These are phyloP conservation scores for Nysson spinosus DNA, from an alignment of 2,888 invertebrate species.

Conservation along the genomic window DNA sequence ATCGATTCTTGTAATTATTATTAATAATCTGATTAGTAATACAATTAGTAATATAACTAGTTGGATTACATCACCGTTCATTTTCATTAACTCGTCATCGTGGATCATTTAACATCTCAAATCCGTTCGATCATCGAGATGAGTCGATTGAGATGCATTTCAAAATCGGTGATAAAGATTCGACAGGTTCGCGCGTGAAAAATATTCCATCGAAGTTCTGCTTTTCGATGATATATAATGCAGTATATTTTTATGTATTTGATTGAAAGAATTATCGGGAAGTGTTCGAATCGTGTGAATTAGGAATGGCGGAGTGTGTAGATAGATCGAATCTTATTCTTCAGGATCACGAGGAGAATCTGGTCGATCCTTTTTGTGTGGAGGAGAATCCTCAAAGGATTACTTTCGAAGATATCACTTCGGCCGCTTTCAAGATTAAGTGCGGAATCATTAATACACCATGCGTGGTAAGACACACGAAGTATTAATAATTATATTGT, in stretches of 20 bases:
- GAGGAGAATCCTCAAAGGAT: slow-evolving; percentile 85
- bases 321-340: slow-evolving; percentile 22
- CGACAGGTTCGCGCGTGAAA: no score
- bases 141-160: background rate
- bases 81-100: no score
- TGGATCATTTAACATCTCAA: background rate
- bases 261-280: no score
- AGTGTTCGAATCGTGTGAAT: background rate
- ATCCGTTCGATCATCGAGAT: background rate
- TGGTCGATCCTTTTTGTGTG: slow-evolving; percentile 81
- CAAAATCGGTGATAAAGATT: no score
- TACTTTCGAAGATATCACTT: slow-evolving; percentile 91
- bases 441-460: slow-evolving; percentile 90
- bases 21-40: no score
- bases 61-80: no score
- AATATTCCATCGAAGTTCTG: no score
- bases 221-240: no score
- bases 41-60: no score
- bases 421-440: slow-evolving; percentile 92
- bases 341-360: slow-evolving; percentile 49
- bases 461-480: slow-evolving; percentile 84
- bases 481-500: background rate
- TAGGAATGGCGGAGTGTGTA: accelerated
- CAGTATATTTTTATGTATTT: no score
- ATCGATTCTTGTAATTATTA: slow-evolving; percentile 31